Evolutionary conservation across 2,888 invertebrate species (phyloP), one percentile per base, ranked within the genome.

Genomic region (Sialis lutaria): DNA sequence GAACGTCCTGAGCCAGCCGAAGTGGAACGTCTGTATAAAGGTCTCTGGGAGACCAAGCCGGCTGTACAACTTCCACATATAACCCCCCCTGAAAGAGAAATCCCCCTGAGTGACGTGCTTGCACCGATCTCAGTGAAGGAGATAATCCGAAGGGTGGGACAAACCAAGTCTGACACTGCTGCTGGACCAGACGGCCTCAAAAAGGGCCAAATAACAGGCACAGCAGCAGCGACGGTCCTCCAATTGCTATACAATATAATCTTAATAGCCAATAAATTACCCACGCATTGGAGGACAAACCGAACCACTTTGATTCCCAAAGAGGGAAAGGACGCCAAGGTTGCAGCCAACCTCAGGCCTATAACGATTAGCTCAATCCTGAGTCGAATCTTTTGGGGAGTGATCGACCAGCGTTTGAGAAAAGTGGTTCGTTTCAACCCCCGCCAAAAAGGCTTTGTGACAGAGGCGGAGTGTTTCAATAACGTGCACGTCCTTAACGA

Each of bases 301-400:
- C 34, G 56, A 30, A 56, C 56, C 0, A 55, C 55, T 0, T 22
- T 56, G 0, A 54, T 57, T 0, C 55, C 55, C 0, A 55, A 57
- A 40, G 46, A 42, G 3, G 54, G 53, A 0, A 56, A 55, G 6
- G 53, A 54, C n/a, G 0, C 7, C 0, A 6, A 8, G 0, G 46
- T 53, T 8, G 46, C 51, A 0, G 51, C 35, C 1, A 55, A 56
- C 30, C 56, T 53, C 50, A 39, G 56, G 1, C 57, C 56, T 0
- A 51, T 56, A 0, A 57, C 54, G 1, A 51, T 56, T 1, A 40
- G 53, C 4, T 55, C 53, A 0, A 45, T 57, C 13, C 6, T 56
- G 2, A 49, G 50, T 6, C 13, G 55, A 0, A 12, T 53, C 0
- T 56, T 53, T 8, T 53, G 53, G 5, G 48, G 45, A 0, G 10